Evolutionary conservation across 2,797 vertebrate species (phyloP).

Genomic region (Limnodromus scolopaceus): DNA sequence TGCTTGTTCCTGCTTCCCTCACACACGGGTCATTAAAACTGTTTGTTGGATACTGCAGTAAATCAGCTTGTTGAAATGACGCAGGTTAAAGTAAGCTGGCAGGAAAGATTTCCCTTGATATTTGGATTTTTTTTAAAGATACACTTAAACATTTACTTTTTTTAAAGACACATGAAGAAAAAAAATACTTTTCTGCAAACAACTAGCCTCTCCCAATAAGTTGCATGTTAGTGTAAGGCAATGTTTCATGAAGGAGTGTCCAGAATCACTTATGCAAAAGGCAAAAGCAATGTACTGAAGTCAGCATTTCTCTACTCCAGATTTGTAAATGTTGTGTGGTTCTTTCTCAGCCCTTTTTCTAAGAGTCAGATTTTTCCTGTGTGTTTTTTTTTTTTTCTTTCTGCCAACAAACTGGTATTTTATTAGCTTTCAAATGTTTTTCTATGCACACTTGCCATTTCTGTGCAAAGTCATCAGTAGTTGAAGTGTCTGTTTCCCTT

Average conservation of each 20-base stretch:
- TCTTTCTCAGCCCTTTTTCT: not conserved
- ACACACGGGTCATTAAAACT: not conserved
- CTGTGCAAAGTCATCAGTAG: not conserved
- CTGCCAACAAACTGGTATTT: not conserved
- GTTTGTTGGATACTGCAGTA: not conserved
- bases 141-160: not conserved
- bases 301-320: not conserved
- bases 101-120: not conserved
- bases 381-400: not conserved
- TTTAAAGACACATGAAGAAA: not conserved
- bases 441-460: not conserved
- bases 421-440: not conserved
- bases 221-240: not conserved
- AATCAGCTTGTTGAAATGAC: not conserved
- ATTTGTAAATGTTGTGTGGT: not conserved
- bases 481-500: not conserved
- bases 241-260: not conserved
- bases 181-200: not conserved
- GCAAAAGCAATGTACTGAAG: not conserved
- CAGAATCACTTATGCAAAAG: not conserved
- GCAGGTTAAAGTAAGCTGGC: not conserved
- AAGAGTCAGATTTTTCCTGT: not conserved
- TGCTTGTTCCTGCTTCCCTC: not conserved
- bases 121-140: not conserved
- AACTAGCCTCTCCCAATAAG: not conserved